Evolutionary conservation across 2,113 vertebrate genomes (phyloP), one percentile per base, ranked within the genome.

Genomic region (Natator depressus): DNA sequence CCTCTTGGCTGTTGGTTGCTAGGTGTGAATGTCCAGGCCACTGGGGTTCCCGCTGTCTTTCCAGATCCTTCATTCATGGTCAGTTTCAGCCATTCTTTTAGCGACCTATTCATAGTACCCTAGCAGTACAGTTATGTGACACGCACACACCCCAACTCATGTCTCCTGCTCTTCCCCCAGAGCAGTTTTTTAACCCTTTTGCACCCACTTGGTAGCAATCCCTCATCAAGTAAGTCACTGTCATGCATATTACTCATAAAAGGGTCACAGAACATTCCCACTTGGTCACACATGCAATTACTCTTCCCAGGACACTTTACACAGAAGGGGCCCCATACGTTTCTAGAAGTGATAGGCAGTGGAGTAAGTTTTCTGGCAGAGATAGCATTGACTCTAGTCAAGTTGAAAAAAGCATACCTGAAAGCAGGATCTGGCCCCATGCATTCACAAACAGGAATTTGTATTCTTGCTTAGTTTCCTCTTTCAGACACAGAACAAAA

Each of bases 391-490:
- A 11, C 16, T 62, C 49, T 62, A 65, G 14, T 13, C 4, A 27
- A 53, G 51, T 13, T 54, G 53, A 57, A 89, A 83, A 76, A 42
- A 25, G n/a, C 83, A 29, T 2, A 24, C 20, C 49, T 50, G 81
- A 94, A 88, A 85, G 38, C 72, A 92, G 19, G 38, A 88, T 51
- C 76, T 85, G 20, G 42, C 72, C 24, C 27, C 0, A 1, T 51
- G 17, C 24, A 16, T 19, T 82, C 35, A 65, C 46, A 62, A 80
- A 55, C 20, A 69, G 75, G 10, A 13, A 25, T 24, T 80, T 87
- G 80, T 72, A 89, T 79, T 47, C 35, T 65, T 75, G 25, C n/a
- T 13, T 19, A 29, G 49, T 82, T 89, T 87, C 69, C 50, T 90
- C 69, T 55, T 84, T 82, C 72, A 57, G 49, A 55, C 1, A 7